Evolutionary conservation across 2,113 vertebrate genomes (phyloP).

Genomic region (Ascaphus truei): DNA sequence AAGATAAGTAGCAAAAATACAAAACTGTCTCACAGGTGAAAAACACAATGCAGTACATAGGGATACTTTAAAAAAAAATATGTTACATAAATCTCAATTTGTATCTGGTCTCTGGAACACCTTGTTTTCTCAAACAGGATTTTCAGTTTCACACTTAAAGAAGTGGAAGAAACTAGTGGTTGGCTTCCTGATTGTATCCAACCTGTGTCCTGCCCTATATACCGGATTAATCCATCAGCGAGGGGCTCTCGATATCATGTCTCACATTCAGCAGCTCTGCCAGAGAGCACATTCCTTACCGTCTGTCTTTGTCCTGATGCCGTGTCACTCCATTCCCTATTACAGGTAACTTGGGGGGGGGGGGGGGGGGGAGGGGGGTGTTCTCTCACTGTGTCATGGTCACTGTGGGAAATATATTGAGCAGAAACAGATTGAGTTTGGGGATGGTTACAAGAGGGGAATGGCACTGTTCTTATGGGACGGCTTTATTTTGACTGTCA

Average conservation of each 20-base stretch:
- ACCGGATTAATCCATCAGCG: conserved; percentile 89
- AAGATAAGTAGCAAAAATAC: too few species aligned
- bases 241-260: conserved; percentile 88
- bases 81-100: too few species aligned
- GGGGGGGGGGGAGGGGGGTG: not conserved
- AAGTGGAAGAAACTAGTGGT: conserved; percentile 68
- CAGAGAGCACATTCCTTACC: conserved; percentile 38
- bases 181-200: conserved; percentile 67
- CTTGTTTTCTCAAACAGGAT: conserved; percentile 62
- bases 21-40: too few species aligned
- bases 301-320: conserved; percentile 85
- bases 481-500: too few species aligned
- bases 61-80: too few species aligned
- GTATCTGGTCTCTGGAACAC: too few species aligned
- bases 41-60: too few species aligned
- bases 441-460: too few species aligned
- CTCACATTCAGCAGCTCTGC: conserved; percentile 71
- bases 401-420: too few species aligned
- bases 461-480: too few species aligned
- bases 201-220: conserved; percentile 75
- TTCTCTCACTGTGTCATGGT: too few species aligned
- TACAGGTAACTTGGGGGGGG: conserved; percentile 94
- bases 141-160: conserved; percentile 73
- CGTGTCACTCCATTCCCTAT: conserved; percentile 90
- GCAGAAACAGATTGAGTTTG: too few species aligned